Percentiles rank a stretch among this genome's conserved stretches.
Conservation (phyloP, 37 sponge, comb jelly and placozoan species). For the Ephydatia muelleri region DNA sequence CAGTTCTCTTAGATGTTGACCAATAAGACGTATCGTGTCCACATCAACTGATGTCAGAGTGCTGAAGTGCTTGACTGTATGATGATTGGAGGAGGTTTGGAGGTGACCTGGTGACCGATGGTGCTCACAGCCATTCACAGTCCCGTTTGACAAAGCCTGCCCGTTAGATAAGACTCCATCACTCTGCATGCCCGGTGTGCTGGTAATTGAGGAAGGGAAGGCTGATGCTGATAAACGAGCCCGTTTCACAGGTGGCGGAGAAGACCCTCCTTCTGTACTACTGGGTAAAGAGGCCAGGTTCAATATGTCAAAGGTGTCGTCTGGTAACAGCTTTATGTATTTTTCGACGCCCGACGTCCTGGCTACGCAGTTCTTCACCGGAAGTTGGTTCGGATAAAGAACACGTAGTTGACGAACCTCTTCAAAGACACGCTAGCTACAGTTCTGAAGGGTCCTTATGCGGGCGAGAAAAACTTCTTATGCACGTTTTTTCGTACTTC, state of each 20-base stretch:
- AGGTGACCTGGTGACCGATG: background rate
- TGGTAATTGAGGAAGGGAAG: background rate
- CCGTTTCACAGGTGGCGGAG: slow-evolving; percentile 85
- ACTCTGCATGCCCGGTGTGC: background rate
- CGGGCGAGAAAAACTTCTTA: background rate
- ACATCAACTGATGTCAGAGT: slow-evolving; percentile 36
- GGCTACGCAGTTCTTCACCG: background rate
- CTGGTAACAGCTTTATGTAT: background rate
- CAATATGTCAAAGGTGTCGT: background rate
- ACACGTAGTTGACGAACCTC: background rate
- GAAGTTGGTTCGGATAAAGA: background rate
- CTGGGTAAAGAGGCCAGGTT: slow-evolving; percentile 77
- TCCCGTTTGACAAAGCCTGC: background rate
- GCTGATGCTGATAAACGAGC: slow-evolving; percentile 54
- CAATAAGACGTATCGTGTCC: slow-evolving; percentile 89
- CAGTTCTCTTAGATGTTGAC: slow-evolving; percentile 91
- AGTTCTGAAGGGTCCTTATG: background rate
- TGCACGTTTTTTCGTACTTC: background rate
- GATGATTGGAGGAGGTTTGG: background rate
- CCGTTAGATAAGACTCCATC: background rate
- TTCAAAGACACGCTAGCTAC: background rate
- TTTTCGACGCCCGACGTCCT: background rate
- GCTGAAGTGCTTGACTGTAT: background rate
- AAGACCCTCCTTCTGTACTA: slow-evolving; percentile 80
- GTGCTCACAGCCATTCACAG: background rate